These are phyloP conservation scores for Ditula angustiorana DNA, from an alignment of 2,888 invertebrate genomes.

Conservation along the genomic window DNA sequence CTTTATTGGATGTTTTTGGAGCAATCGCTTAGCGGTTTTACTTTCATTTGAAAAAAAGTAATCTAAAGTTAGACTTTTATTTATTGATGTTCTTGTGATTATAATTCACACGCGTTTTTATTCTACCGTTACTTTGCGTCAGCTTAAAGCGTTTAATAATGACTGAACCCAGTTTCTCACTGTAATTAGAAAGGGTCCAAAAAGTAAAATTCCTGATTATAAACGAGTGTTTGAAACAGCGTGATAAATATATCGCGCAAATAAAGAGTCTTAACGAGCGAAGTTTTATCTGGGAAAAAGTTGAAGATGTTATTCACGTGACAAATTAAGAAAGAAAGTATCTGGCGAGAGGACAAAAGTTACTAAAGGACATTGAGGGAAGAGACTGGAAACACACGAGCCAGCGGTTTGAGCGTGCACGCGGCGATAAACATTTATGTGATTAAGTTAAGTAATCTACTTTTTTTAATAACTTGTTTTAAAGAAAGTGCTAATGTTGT, in stretches of 20 bases:
- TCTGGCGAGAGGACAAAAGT: slow-evolving; percentile 36
- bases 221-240: slow-evolving; percentile 26
- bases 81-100: not conserved
- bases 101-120: not conserved
- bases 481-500: too few relatives aligned
- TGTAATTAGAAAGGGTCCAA: not conserved
- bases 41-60: slow-evolving; percentile 29
- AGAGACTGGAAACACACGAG: slow-evolving; percentile 13
- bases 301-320: slow-evolving; percentile 44
- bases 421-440: not conserved
- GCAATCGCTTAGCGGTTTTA: slow-evolving; percentile 33
- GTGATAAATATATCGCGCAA: slow-evolving; percentile 37
- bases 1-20: slow-evolving; percentile 28
- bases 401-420: not conserved
- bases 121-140: not conserved
- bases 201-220: not conserved
- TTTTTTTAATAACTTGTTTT: too few relatives aligned
- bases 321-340: slow-evolving; percentile 46
- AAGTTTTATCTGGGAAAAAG: slow-evolving; percentile 44
- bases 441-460: too few relatives aligned
- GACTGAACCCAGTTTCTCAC: not conserved
- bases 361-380: slow-evolving; percentile 28
- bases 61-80: not conserved
- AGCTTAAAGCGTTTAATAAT: not conserved
- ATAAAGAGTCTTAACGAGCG: slow-evolving; percentile 40